Percentiles rank a stretch among this genome's conserved stretches.
These are phyloP conservation scores for Watsonalla cultraria DNA, from an alignment of 2,888 invertebrate genomes.

Conservation along the genomic window DNA sequence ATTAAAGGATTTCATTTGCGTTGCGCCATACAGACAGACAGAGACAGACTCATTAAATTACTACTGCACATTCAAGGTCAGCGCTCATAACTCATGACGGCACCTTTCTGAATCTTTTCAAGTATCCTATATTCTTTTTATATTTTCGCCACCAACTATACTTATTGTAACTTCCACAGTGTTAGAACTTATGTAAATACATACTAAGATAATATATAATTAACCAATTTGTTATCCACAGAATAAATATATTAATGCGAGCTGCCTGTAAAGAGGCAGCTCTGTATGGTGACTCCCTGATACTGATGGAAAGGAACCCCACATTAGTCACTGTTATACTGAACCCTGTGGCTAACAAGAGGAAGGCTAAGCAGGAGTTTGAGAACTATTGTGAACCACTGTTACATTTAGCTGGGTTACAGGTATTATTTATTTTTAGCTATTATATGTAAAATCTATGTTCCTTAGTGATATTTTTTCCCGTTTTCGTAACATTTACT, in stretches of 20 bases:
- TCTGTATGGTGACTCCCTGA: conserved; percentile 82
- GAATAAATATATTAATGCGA: conserved; percentile 87
- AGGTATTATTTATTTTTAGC: conserved; percentile 52
- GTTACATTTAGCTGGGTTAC: conserved; percentile 93
- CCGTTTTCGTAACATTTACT: no score
- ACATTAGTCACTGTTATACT: conserved; percentile 91
- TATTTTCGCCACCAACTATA: conserved; percentile 11
- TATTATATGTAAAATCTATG: no score
- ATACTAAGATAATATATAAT: background rate
- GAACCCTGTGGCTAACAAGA: conserved; percentile 93
- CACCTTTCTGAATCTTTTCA: no score
- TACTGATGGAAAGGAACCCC: conserved; percentile 79
- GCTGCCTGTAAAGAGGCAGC: conserved; percentile 88
- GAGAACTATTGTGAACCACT: conserved; percentile 96
- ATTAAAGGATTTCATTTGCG: no score
- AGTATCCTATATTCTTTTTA: background rate
- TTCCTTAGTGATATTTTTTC: no score
- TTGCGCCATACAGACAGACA: no score
- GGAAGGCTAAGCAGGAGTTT: conserved; percentile 83
- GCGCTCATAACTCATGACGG: no score
- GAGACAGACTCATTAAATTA: no score
- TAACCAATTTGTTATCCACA: conserved; percentile 40
- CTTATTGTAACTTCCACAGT: no score
- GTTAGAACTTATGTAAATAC: no score
- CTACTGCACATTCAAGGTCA: no score